Conservation (phyloP, 2,888 invertebrate genomes). For the Perdita meconis region DNA sequence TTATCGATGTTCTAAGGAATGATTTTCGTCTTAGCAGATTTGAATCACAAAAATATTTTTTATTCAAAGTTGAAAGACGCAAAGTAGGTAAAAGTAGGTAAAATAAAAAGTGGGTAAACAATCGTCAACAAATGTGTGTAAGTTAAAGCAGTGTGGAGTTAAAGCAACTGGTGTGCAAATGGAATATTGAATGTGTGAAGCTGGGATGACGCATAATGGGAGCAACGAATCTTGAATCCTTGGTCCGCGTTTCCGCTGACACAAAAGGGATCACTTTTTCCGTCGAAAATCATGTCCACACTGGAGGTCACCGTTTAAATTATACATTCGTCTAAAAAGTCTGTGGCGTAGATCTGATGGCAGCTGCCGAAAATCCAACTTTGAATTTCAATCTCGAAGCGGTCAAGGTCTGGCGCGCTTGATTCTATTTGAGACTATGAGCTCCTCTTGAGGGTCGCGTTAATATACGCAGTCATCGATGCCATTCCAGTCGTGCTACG, state of each 20-base stretch:
- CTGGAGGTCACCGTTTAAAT: slow-evolving; percentile 71
- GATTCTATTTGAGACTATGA: slow-evolving; percentile 45
- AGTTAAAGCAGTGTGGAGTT: too few species aligned
- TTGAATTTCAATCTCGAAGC: slow-evolving; percentile 75
- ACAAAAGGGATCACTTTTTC: slow-evolving; percentile 4
- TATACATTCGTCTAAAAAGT: slow-evolving; percentile 74
- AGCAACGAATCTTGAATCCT: not conserved
- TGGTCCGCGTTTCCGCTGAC: not conserved
- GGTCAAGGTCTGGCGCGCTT: slow-evolving; percentile 69
- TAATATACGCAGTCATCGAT: slow-evolving; percentile 5
- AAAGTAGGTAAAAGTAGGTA: too few species aligned
- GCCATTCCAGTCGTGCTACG: not conserved
- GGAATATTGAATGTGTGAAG: too few species aligned
- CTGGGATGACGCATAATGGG: too few species aligned
- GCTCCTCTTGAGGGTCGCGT: not conserved
- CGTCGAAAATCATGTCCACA: slow-evolving; percentile 50
- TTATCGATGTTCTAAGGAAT: too few species aligned
- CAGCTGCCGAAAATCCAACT: slow-evolving; percentile 71
- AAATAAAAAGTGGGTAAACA: too few species aligned
- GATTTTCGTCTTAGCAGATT: too few species aligned
- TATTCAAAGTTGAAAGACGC: too few species aligned
- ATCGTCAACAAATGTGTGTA: too few species aligned
- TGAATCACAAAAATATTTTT: too few species aligned
- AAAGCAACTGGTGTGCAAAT: too few species aligned
- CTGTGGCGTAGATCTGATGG: slow-evolving; percentile 70